Evolutionary conservation across 2,113 vertebrate genomes (phyloP), one percentile per base, ranked within the genome.

Genomic region (Corythaeola cristata): DNA sequence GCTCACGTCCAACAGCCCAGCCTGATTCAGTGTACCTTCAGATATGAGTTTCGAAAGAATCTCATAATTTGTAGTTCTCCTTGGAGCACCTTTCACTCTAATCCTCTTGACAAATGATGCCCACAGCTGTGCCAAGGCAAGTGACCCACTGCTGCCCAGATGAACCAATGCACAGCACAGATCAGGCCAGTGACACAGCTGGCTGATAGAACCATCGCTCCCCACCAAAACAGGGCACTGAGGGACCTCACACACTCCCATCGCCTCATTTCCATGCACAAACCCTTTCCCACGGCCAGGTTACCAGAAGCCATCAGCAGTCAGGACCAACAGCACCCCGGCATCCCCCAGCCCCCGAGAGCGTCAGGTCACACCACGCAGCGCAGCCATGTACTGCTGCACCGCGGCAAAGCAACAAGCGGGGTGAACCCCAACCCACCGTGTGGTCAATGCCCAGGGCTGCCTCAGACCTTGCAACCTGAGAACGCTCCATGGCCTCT

Each of bases 401-500:
- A 15, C 16, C 4, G 1, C 2, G 1, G 17, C 1, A 12, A 6
- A 15, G 35, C 58, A 28, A n/a, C 4, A 1, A 26, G 69, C 8
- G 0, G 37, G 59, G 59, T 17, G 6, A 7, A 41, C 11, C 30
- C 47, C 35, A 14, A 9, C 32, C 60, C 39, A 5, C 41, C 4
- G 2, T 2, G 5, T 0, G 3, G 50, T 4, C 5, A 16, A 11
- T 0, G 8, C 71, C 58, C 64, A 22, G 27, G 4, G 17, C 55
- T 15, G 20, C 45, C 30, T 45, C 53, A 2, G 3, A 33, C 30
- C 47, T 9, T 2, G 6, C 69, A 71, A 23, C 33, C 37, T 0
- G 9, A 15, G n/a, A 35, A 24, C 0, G 1, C 27, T 15, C 49
- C 20, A 1, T 0, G 5, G 68, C 63, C 22, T n/a, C 20, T 58